A percentile compares a stretch with the other conserved stretches of the same genome.
Conservation (phyloP, 2,113 vertebrate genomes). For the Brachyistius frenatus region DNA sequence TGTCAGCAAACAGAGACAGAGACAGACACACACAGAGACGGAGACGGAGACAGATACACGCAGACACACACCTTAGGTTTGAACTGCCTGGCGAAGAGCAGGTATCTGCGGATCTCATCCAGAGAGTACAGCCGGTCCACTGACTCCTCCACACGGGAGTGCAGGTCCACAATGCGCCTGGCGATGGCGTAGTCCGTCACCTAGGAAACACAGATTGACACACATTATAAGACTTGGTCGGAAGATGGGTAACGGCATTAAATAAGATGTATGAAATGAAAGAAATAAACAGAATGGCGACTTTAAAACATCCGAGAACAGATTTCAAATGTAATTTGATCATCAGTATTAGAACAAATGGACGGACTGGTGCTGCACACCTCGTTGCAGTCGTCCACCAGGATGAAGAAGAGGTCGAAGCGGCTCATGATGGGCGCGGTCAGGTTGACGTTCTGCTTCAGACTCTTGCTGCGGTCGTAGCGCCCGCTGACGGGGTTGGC, state of each 20-base stretch:
- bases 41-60: background rate
- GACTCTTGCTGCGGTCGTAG: conserved; percentile 96
- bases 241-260: no score
- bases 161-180: conserved; percentile 96
- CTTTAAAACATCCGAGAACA: background rate
- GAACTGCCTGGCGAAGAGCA: conserved; percentile 97
- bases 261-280: background rate
- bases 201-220: conserved; percentile 64
- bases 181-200: conserved; percentile 98
- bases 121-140: conserved; percentile 94
- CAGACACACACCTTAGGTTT: conserved; percentile 91
- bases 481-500: conserved; percentile 94
- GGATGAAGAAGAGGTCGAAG: conserved; percentile 99
- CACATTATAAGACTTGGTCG: background rate
- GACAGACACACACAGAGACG: conserved; percentile 67
- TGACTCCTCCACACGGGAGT: conserved; percentile 93
- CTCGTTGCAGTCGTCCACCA: conserved; percentile 99
- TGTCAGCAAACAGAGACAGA: rapidly evolving
- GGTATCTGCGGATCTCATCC: conserved; percentile 96
- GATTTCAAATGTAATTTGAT: background rate
- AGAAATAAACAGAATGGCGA: no score
- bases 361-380: conserved; percentile 72
- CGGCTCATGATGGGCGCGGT: conserved; percentile 98
- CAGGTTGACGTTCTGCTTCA: conserved; percentile 98
- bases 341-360: no score